Percentiles rank a stretch among this genome's conserved stretches.
phyloP scores from a whole-genome alignment of 2,888 invertebrate genomes.

The Acleris literana region DNA sequence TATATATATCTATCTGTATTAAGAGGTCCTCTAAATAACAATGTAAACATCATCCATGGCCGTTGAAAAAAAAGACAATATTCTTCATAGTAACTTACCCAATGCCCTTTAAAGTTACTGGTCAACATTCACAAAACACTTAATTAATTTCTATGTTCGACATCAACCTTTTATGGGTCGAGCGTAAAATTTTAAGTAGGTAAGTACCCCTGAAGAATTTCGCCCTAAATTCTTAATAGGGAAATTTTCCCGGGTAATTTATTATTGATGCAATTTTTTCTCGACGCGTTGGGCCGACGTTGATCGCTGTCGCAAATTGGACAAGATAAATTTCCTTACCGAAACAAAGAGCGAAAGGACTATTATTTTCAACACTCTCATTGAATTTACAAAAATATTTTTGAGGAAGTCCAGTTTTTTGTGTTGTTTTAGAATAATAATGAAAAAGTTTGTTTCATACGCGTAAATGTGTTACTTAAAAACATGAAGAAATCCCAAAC shows the following conservation, averaged over 20 bases:
- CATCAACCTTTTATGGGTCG: background rate
- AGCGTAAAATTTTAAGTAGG: background rate
- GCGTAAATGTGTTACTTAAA: no score
- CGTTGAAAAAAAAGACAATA: no score
- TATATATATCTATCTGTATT: no score
- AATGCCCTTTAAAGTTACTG: background rate
- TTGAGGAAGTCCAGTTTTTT: no score
- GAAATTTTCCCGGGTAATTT: constrained; percentile 12
- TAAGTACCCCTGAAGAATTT: constrained; percentile 4
- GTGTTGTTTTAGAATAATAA: no score
- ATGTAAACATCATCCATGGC: no score
- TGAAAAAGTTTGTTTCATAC: no score
- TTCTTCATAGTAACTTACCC: no score
- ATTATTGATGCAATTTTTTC: constrained; percentile 18
- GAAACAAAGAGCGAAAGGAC: constrained; percentile 11
- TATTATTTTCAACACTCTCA: background rate
- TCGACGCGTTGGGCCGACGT: constrained; percentile 3
- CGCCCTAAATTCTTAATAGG: constrained; percentile 18
- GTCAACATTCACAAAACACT: background rate
- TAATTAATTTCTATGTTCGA: background rate
- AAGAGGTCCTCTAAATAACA: no score
- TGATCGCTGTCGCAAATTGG: constrained; percentile 23
- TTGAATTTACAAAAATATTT: no score
- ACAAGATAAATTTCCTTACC: constrained; percentile 13
- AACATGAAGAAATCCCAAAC: no score